These are phyloP conservation scores for Trissolcus basalis DNA, from an alignment of 1,140 invertebrate genomes.

Conservation along the genomic window DNA sequence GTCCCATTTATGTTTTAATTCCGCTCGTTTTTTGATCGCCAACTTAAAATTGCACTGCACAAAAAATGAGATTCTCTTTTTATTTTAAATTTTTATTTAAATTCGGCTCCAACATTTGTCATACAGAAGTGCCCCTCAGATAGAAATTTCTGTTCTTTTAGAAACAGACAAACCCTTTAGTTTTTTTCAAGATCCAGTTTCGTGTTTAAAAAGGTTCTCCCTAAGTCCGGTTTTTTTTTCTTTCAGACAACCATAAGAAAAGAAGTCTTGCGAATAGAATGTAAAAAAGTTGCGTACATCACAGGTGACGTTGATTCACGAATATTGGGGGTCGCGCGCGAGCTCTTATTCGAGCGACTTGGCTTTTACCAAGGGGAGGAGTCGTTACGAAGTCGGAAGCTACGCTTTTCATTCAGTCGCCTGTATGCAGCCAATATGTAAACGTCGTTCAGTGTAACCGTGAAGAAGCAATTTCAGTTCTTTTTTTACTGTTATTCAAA, in stretches of 20 bases:
- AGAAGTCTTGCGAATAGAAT: neutral
- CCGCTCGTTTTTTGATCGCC: conserved; percentile 15
- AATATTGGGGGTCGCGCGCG: conserved; percentile 24
- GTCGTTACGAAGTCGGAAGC: conserved; percentile 65
- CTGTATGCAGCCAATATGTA: conserved; percentile 2
- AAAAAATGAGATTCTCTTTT: too few species aligned
- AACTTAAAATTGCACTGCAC: too few species aligned
- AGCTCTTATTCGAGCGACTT: conserved; percentile 62
- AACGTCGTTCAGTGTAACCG: neutral
- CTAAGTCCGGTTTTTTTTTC: neutral
- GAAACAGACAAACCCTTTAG: too few species aligned
- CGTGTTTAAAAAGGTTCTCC: too few species aligned
- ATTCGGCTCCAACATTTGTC: too few species aligned
- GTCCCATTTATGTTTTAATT: neutral
- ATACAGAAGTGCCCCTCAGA: too few species aligned
- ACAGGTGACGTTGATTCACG: conserved; percentile 29
- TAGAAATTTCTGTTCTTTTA: too few species aligned
- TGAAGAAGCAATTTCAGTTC: neutral
- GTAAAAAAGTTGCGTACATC: neutral
- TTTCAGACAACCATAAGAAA: neutral
- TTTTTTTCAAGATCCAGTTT: too few species aligned
- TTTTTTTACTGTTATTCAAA: too few species aligned
- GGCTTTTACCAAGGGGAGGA: conserved; percentile 65
- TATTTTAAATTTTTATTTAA: too few species aligned
- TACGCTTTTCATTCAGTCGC: conserved; percentile 34